A percentile compares a stretch with the other conserved stretches of the same genome.
Conservation (phyloP, 2,888 invertebrate genomes). For the Microplitis manilae region DNA sequence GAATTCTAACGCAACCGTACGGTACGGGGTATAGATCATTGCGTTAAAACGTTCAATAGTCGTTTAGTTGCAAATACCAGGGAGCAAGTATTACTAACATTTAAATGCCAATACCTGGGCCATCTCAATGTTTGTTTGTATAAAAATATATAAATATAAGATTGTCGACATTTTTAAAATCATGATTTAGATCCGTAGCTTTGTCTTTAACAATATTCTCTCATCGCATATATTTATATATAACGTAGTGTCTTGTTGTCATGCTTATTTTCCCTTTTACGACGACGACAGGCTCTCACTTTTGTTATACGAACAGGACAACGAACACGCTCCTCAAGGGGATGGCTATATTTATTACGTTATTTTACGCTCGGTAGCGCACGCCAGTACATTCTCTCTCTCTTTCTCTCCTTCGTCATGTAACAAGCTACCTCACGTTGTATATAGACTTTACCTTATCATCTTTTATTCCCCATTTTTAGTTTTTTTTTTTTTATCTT, state of each 20-base stretch:
- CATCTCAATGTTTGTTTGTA: constrained; percentile 8
- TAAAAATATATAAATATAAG: constrained; percentile 27
- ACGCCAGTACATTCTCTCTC: constrained; percentile 35
- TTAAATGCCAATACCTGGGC: constrained; percentile 66
- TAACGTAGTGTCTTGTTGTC: constrained; percentile 4
- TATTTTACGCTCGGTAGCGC: constrained; percentile 45
- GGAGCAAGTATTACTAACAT: constrained; percentile 65
- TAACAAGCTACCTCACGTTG: constrained; percentile 10
- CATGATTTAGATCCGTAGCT: constrained; percentile 6
- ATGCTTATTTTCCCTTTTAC: constrained; percentile 16
- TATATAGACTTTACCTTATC: constrained; percentile 23
- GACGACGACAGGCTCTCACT: constrained; percentile 19
- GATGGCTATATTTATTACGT: constrained; percentile 44
- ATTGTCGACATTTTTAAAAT: constrained; percentile 25
- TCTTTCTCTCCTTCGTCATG: constrained; percentile 12
- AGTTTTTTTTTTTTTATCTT: neutral
- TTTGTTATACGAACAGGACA: constrained; percentile 21
- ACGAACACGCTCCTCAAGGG: constrained; percentile 31
- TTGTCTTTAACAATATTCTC: constrained; percentile 26
- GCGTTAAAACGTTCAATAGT: constrained; percentile 38
- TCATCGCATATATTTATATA: constrained; percentile 17
- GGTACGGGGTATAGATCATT: constrained; percentile 12
- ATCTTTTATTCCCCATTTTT: constrained; percentile 4
- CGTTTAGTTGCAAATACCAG: constrained; percentile 63
- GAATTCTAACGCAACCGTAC: constrained; percentile 14